Conservation (phyloP, 2,113 vertebrate genomes). For the Indicator maculatus region DNA sequence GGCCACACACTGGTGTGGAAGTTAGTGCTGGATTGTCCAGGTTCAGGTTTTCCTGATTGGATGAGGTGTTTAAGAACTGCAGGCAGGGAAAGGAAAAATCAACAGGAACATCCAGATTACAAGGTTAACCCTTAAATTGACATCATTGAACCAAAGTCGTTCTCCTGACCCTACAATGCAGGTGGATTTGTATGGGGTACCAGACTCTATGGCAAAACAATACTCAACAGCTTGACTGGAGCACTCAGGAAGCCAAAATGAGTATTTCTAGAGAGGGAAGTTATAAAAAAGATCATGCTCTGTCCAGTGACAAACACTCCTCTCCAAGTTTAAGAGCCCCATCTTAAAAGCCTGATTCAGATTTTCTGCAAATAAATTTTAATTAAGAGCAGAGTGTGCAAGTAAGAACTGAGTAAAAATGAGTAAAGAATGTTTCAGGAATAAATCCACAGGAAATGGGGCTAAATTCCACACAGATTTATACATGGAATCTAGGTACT, state of each 20-base stretch:
- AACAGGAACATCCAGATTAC: slow-evolving; percentile 3
- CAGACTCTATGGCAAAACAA: not conserved
- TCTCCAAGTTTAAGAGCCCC: not conserved
- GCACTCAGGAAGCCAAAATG: slow-evolving; percentile 18
- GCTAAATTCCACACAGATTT: not conserved
- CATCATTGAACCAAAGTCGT: not conserved
- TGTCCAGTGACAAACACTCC: not conserved
- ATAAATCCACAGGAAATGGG: not conserved
- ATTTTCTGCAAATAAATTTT: not conserved
- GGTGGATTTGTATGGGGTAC: not conserved
- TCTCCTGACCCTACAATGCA: not conserved
- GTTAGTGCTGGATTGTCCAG: slow-evolving; percentile 82
- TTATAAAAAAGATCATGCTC: not conserved
- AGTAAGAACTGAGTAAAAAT: not conserved
- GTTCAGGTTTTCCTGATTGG: slow-evolving; percentile 85
- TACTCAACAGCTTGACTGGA: not conserved
- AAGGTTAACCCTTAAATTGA: not conserved
- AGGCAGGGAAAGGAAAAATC: slow-evolving; percentile 24
- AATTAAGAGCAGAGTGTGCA: not conserved
- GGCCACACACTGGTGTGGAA: slow-evolving; percentile 82
- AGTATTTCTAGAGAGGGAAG: not conserved
- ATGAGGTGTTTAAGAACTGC: slow-evolving; percentile 93
- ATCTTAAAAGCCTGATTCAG: not conserved
- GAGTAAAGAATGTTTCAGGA: not conserved
- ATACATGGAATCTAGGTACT: not conserved